Conservation (phyloP, 1,140 invertebrate genomes). For the Drosophila baimaii region DNA sequence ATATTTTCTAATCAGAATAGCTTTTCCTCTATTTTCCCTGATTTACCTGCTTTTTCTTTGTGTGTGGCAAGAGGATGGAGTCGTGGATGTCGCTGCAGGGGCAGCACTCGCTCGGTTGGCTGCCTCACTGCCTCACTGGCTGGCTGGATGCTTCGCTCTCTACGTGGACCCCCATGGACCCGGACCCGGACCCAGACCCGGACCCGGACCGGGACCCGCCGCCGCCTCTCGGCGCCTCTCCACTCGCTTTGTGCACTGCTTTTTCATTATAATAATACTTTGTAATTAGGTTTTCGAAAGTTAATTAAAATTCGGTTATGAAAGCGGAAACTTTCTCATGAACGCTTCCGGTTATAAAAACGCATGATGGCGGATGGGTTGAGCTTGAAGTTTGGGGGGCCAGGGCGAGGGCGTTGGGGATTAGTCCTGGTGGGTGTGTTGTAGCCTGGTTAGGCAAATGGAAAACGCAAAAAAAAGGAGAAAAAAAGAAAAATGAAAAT, state of each 20-base stretch:
- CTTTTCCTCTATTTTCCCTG: background rate
- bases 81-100: slow-evolving; percentile 58
- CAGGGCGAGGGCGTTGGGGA: background rate
- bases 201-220: slow-evolving; percentile 5
- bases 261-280: slow-evolving; percentile 85
- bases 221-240: slow-evolving; percentile 22
- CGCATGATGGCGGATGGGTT: slow-evolving; percentile 59
- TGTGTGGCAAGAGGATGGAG: slow-evolving; percentile 35
- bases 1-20: background rate
- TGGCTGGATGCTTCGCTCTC: slow-evolving; percentile 43
- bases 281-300: slow-evolving; percentile 85
- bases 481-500: slow-evolving; percentile 21
- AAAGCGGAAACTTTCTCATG: slow-evolving; percentile 84
- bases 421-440: slow-evolving; percentile 10
- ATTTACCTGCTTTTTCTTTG: background rate
- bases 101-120: slow-evolving; percentile 62
- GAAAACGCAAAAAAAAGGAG: slow-evolving; percentile 42
- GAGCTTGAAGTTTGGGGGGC: slow-evolving; percentile 3
- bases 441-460: slow-evolving; percentile 58
- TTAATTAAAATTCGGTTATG: slow-evolving; percentile 85
- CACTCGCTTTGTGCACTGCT: slow-evolving; percentile 79
- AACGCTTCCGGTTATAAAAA: slow-evolving; percentile 83
- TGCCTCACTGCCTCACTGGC: slow-evolving; percentile 53
- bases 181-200: slow-evolving; percentile 11
- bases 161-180: slow-evolving; percentile 38